Evolutionary conservation across 2,113 vertebrate genomes (phyloP).

Genomic region (Gasterosteus nipponicus): DNA sequence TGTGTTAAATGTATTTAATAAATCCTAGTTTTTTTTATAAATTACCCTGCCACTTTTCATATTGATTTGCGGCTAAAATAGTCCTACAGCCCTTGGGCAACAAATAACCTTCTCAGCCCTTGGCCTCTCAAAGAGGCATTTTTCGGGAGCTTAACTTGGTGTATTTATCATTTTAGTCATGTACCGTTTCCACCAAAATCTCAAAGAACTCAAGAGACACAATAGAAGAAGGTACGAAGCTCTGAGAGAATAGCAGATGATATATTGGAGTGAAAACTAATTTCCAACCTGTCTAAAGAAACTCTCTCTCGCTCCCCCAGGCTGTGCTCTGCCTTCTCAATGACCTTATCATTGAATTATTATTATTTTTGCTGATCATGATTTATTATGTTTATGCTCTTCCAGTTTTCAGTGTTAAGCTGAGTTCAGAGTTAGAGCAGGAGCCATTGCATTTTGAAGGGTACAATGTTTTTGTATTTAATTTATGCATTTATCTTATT

Average conservation of each 20-base stretch:
- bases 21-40: constrained; percentile 58
- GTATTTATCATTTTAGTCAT: constrained; percentile 81
- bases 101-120: constrained; percentile 57
- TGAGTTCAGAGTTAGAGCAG: constrained; percentile 40
- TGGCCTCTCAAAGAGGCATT: constrained; percentile 59
- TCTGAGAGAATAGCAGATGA: constrained; percentile 77
- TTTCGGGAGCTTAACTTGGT: constrained; percentile 65
- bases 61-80: constrained; percentile 62
- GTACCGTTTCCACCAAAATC: constrained; percentile 67
- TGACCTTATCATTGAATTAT: constrained; percentile 74
- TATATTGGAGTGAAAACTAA: constrained; percentile 81
- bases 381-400: constrained; percentile 76
- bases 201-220: constrained; percentile 62
- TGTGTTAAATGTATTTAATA: constrained; percentile 39
- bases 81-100: constrained; percentile 63
- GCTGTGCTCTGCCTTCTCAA: constrained; percentile 64
- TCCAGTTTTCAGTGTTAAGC: constrained; percentile 67
- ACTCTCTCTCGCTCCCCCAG: constrained; percentile 43
- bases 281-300: constrained; percentile 79
- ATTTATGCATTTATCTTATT: constrained; percentile 21
- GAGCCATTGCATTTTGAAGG: constrained; percentile 51
- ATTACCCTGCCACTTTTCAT: constrained; percentile 61
- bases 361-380: constrained; percentile 77
- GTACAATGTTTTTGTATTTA: constrained; percentile 25
- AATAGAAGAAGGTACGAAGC: constrained; percentile 61